Percentiles rank a stretch among this genome's conserved stretches.
Evolutionary conservation across 2,797 vertebrate genomes (phyloP).

Genomic region (Ctenochaetus hawaiiensis): DNA sequence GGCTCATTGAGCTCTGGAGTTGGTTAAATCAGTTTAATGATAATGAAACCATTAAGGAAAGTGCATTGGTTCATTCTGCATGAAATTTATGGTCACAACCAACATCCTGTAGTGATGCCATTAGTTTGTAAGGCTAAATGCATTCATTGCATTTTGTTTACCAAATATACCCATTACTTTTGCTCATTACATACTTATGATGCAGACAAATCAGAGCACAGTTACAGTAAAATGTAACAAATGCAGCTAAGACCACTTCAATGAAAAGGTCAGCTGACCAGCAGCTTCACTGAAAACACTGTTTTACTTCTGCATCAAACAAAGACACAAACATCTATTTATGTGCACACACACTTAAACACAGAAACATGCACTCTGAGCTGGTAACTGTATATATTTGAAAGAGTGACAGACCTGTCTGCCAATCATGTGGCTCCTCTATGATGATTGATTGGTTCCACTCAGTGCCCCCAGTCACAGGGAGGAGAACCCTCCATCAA

Average conservation of each 20-base stretch:
- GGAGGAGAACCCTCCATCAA: slow-evolving; percentile 72
- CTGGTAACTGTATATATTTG: slow-evolving; percentile 3
- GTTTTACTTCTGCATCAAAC: no score
- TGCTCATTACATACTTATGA: slow-evolving; percentile 24
- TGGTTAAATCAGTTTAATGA: slow-evolving; percentile 65
- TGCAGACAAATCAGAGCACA: slow-evolving; percentile 16
- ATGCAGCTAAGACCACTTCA: not conserved
- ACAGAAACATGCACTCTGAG: slow-evolving; percentile 11
- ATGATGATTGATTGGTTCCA: slow-evolving; percentile 71
- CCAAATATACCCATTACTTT: slow-evolving; percentile 14
- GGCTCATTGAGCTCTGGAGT: slow-evolving; percentile 57
- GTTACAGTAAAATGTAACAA: slow-evolving; percentile 14
- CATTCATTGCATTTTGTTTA: slow-evolving; percentile 54
- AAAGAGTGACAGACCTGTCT: slow-evolving; percentile 38
- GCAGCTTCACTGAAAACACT: not conserved
- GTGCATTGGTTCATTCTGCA: slow-evolving; percentile 47
- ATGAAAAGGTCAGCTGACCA: slow-evolving; percentile 14
- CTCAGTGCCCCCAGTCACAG: slow-evolving; percentile 61
- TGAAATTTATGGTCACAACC: slow-evolving; percentile 59
- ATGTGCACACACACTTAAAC: not conserved
- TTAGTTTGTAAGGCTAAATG: slow-evolving; percentile 39
- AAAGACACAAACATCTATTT: not conserved
- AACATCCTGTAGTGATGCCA: slow-evolving; percentile 35
- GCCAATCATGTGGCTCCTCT: slow-evolving; percentile 57
- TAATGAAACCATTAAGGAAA: slow-evolving; percentile 51